A percentile compares a stretch with the other conserved stretches of the same genome.
phyloP scores from a whole-genome alignment of 2,113 vertebrate species.

The Cichladusa arquata region DNA sequence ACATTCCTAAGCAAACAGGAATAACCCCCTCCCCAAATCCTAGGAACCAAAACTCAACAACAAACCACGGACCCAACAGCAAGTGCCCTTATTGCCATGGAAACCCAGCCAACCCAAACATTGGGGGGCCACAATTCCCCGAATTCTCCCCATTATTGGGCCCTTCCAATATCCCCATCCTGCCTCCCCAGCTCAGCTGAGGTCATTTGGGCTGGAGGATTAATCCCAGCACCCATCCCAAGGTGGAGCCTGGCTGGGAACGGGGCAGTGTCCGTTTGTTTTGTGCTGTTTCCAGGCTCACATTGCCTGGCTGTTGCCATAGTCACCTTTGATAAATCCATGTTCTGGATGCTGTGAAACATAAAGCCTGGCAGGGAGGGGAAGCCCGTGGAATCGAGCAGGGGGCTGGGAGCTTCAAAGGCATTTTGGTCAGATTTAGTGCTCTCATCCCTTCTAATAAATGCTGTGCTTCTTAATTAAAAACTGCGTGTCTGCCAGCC shows the following conservation, averaged over 20 bases:
- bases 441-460: background rate
- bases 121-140: background rate
- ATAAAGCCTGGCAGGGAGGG: slow-evolving; percentile 4
- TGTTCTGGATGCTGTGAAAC: slow-evolving; percentile 49
- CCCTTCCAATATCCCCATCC: no score
- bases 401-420: background rate
- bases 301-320: background rate
- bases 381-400: background rate
- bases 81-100: slow-evolving; percentile 3
- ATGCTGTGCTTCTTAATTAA: background rate
- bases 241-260: no score
- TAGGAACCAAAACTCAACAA: background rate
- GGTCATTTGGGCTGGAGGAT: no score
- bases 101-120: slow-evolving; percentile 17
- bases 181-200: no score
- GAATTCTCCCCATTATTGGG: background rate
- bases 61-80: background rate
- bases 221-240: no score
- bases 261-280: no score
- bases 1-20: background rate
- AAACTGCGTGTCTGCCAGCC: background rate
- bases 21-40: background rate
- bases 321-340: slow-evolving; percentile 52
- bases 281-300: no score
- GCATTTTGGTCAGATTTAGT: background rate